Base-by-base conservation (phyloP, 2,888 invertebrate species). In the Spodoptera littoralis region DNA sequence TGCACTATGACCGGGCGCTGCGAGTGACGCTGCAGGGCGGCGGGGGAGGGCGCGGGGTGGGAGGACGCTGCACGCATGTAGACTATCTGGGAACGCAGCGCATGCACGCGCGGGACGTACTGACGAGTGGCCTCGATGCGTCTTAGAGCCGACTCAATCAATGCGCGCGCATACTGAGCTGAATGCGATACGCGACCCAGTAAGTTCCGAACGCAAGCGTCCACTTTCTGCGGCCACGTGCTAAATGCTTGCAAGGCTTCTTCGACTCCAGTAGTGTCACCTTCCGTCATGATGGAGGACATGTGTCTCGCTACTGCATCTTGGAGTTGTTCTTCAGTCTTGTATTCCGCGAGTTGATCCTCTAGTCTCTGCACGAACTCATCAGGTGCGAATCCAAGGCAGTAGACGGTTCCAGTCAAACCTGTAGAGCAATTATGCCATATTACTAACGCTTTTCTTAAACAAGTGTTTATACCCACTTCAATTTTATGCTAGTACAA, bases 81-180 rank as follows among this genome's bases (percentile, higher is more conserved):
- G n/a, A 89, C 77, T 2, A 88, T 49, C 24, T 73, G 78, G 0
- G 88, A 86, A 1, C 71, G 74, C 43, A 88, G 65, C 13, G 70
- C 63, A 11, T 57, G 67, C 3, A 68, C 66, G 8, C 63, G 43
- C 1, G 56, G 46, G 11, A 63, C 65, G 60, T 85, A 81, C 6
- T 59, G 44, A 4, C 79, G 75, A 3, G 71, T 76, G 50, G 82
- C 78, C 36, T 60, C 45, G 5, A 88, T 65, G n/a, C 86, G 81
- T 3, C 70, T 68, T 60, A 86, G 84, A 1, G 88, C 84, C 0
- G 82, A 62, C 44, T 88, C 82, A 5, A 90, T 79, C 0, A 84
- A 58, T 9, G 79, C 77, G 27, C 81, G 79, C 0, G 82, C 75
- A 64, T 89, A 90, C 65, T 89, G 89, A 5, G 78, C 73, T 0